These are phyloP conservation scores for Pseudochaenichthys georgianus DNA, from an alignment of 2,797 vertebrate species.

Conservation along the genomic window DNA sequence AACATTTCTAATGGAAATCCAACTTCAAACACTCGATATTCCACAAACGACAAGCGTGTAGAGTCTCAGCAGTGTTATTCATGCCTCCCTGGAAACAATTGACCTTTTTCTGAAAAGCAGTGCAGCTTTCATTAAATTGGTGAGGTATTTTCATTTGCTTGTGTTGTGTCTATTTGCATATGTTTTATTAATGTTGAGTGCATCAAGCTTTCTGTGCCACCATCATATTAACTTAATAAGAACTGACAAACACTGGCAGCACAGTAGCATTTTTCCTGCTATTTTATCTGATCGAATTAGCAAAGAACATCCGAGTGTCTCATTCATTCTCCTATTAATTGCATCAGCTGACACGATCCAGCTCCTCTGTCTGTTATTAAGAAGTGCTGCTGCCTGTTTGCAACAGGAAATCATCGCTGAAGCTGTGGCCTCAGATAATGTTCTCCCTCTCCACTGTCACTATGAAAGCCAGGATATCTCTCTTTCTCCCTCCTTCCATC, in stretches of 20 bases:
- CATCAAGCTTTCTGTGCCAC: neutral
- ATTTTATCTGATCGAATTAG: constrained; percentile 45
- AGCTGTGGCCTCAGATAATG: constrained; percentile 60
- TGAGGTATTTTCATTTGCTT: neutral
- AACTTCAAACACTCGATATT: no score
- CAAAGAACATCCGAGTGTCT: constrained; percentile 38
- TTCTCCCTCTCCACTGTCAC: constrained; percentile 51
- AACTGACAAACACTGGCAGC: constrained; percentile 24
- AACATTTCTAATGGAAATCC: no score
- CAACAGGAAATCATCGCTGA: constrained; percentile 67
- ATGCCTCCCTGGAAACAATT: neutral
- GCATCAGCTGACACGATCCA: constrained; percentile 47
- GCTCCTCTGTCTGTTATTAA: constrained; percentile 59
- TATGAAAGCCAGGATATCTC: constrained; percentile 41
- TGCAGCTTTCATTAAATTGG: neutral
- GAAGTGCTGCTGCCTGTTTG: constrained; percentile 60
- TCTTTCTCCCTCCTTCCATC: constrained; percentile 48
- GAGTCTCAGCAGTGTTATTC: neutral
- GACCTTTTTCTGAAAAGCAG: neutral
- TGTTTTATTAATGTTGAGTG: neutral
- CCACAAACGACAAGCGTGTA: no score
- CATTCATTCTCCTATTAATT: constrained; percentile 51
- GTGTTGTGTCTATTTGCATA: neutral
- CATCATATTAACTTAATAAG: constrained; percentile 1
- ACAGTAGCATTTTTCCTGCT: neutral